Base-by-base conservation (phyloP, 2,113 vertebrate species). In the Percina caprodes region DNA sequence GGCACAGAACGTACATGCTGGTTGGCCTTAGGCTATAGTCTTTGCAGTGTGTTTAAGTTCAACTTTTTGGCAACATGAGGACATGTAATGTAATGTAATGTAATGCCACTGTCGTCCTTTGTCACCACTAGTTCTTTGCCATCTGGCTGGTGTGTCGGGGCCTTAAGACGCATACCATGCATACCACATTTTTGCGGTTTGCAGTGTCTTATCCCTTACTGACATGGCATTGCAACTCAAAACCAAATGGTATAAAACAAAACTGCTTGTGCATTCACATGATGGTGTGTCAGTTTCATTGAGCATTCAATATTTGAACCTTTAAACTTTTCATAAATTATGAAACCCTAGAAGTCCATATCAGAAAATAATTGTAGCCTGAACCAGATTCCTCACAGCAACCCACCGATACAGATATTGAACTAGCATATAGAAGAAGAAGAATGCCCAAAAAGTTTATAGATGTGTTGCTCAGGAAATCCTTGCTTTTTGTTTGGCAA, bases 381-480 rank as follows among this genome's bases (percentile, higher is more conserved):
- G 61, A 68, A 60, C 6, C 65, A 76, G 71, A 75, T 69, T 77
- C 65, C 66, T 74, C 45, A 6, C 67, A 21, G 60, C 78, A 67
- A 24, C 67, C 54, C 69, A 45, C 63, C 46, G 55, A 67, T 63
- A 74, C 67, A 56, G 26, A 76, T 71, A 71, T 30, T 74, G 69
- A 76, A 70, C 74, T 73, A 55, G 39, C 9, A 9, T 2, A 42
- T 42, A 42, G 18, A 75, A 74, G 75, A 75, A 74, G 75, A 73
- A 70, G 54, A 86, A 88, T 58, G 63, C 59, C 66, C 63, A 45
- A 73, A 72, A 26, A 61, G 65, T 86, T 88, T 86, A 83, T 77
- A 51, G 84, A 72, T 55, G 35, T 77, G 79, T 89, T 87, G 69
- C 63, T 82, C 83, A 86, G 86, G 86, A 91, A 91, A 87, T 91